A percentile compares a stretch with the other conserved stretches of the same genome.
phyloP scores from a whole-genome alignment of 2,888 invertebrate genomes.

The Theretra japonica region DNA sequence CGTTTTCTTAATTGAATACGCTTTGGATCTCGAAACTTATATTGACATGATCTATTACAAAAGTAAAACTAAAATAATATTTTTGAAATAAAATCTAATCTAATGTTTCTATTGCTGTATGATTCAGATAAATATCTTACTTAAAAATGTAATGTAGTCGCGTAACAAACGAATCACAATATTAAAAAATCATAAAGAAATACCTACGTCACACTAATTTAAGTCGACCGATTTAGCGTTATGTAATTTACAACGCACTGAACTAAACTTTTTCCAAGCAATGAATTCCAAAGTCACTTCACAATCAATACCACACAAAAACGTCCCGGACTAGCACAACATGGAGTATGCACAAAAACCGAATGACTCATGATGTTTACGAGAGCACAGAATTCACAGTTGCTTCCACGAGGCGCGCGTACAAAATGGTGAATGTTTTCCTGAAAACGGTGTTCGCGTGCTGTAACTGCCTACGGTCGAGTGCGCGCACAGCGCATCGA shows the following conservation, averaged over 20 bases:
- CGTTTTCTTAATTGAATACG: background rate
- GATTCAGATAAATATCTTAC: background rate
- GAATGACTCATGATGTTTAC: slow-evolving; percentile 55
- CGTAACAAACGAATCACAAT: background rate
- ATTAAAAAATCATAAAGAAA: slow-evolving; percentile 1
- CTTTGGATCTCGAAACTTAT: background rate
- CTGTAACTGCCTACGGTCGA: slow-evolving; percentile 73
- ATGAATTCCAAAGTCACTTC: slow-evolving; percentile 29
- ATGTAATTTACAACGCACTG: slow-evolving; percentile 25
- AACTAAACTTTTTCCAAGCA: slow-evolving; percentile 5
- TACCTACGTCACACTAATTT: slow-evolving; percentile 23
- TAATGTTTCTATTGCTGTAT: background rate
- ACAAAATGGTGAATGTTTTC: slow-evolving; percentile 82
- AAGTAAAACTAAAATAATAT: background rate
- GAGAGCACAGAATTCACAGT: slow-evolving; percentile 58
- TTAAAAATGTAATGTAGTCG: background rate
- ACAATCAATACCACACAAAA: slow-evolving; percentile 51
- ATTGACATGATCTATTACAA: background rate
- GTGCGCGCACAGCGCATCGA: slow-evolving; percentile 68
- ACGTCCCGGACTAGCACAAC: slow-evolving; percentile 44
- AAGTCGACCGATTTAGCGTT: slow-evolving; percentile 9
- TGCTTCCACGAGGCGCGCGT: slow-evolving; percentile 64
- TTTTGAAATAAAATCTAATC: background rate
- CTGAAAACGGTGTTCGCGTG: slow-evolving; percentile 79
- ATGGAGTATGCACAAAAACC: slow-evolving; percentile 47